Conservation (phyloP, 2,888 invertebrate genomes). For the Plebejus argus region DNA sequence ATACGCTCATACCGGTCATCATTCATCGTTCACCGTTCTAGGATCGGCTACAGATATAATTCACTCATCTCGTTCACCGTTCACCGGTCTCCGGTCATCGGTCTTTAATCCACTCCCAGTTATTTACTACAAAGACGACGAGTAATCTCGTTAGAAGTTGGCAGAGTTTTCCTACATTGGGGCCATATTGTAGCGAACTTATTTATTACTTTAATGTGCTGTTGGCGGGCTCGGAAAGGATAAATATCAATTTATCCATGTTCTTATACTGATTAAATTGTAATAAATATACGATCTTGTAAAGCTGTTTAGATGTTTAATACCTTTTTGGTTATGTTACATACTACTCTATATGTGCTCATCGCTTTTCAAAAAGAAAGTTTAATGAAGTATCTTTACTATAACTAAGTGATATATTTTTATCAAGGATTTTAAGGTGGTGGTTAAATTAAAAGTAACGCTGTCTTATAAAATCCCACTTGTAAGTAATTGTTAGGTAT, state of each 20-base stretch:
- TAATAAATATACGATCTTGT: not conserved
- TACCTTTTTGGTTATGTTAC: not conserved
- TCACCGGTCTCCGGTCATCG: not conserved
- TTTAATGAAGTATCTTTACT: too few species aligned
- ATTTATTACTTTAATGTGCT: not conserved
- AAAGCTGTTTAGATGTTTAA: not conserved
- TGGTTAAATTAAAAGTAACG: too few species aligned
- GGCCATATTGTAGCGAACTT: not conserved
- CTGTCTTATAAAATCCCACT: too few species aligned
- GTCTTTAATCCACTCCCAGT: not conserved
- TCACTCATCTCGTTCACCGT: not conserved
- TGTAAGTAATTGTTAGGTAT: too few species aligned
- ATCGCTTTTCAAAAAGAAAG: too few species aligned
- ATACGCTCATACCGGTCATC: not conserved
- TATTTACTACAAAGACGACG: not conserved
- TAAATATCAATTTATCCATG: constrained; percentile 16
- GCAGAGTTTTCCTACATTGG: not conserved
- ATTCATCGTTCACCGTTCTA: not conserved
- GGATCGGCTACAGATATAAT: not conserved
- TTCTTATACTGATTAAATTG: not conserved
- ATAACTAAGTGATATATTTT: too few species aligned
- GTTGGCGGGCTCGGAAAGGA: not conserved
- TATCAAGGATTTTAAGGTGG: too few species aligned
- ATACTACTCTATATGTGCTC: too few species aligned
- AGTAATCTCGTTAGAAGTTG: constrained; percentile 11